Evolutionary conservation across 2,888 invertebrate species (phyloP).

Genomic region (Actias luna): DNA sequence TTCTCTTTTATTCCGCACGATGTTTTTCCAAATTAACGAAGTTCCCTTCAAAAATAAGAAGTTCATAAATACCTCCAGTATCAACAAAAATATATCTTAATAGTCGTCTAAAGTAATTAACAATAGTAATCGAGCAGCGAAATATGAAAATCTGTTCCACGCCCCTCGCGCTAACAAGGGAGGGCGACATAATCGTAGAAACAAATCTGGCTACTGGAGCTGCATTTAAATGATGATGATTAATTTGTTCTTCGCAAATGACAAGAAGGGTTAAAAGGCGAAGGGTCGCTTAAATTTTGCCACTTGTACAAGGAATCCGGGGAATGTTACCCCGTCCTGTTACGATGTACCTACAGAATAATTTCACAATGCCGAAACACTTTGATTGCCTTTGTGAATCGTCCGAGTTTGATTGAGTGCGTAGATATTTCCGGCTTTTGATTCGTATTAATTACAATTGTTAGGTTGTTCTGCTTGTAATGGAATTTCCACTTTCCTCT

Average conservation of each 20-base stretch:
- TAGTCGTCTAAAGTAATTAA: constrained; percentile 27
- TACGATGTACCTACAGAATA: constrained; percentile 59
- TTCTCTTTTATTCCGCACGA: too few species aligned
- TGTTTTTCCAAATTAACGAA: too few species aligned
- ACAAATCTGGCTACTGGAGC: constrained; percentile 79
- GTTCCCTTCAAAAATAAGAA: too few species aligned
- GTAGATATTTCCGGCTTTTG: constrained; percentile 74
- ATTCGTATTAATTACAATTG: constrained; percentile 74
- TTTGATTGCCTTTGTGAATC: constrained; percentile 77
- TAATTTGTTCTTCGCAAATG: constrained; percentile 80
- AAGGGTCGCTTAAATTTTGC: constrained; percentile 60
- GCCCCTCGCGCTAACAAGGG: constrained; percentile 65
- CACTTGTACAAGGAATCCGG: constrained; percentile 68
- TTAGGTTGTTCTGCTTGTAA: constrained; percentile 34
- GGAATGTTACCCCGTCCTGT: constrained; percentile 46
- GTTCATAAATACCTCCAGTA: constrained; percentile 5
- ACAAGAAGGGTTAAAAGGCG: constrained; percentile 79
- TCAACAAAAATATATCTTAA: constrained; percentile 19
- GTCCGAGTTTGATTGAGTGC: constrained; percentile 73
- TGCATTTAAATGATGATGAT: constrained; percentile 82
- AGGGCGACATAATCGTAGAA: constrained; percentile 80
- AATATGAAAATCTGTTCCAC: constrained; percentile 65
- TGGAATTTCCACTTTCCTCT: constrained; percentile 44
- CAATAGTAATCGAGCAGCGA: constrained; percentile 54
- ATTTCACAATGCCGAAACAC: constrained; percentile 65